phyloP scores from a whole-genome alignment of 1,140 invertebrate genomes.

The Coboldia fuscipes region DNA sequence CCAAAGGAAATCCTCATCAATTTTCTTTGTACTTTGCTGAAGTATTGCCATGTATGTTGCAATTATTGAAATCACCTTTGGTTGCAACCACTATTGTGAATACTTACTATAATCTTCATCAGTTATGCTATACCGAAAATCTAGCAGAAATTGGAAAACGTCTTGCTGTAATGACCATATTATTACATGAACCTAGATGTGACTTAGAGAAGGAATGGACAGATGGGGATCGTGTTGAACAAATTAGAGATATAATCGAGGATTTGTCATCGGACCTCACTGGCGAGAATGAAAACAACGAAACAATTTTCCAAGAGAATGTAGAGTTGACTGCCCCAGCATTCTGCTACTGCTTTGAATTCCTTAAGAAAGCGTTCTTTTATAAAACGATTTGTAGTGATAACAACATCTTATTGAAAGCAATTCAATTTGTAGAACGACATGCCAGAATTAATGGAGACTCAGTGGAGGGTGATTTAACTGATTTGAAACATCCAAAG shows the following conservation, averaged over 20 bases:
- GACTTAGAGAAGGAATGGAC: slow-evolving; percentile 57
- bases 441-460: slow-evolving; percentile 41
- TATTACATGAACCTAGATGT: slow-evolving; percentile 52
- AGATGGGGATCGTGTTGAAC: slow-evolving; percentile 36
- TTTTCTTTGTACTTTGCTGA: slow-evolving; percentile 38
- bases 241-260: slow-evolving; percentile 4
- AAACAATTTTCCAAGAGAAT: slow-evolving; percentile 8
- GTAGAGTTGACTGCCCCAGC: slow-evolving; percentile 40
- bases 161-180: slow-evolving; percentile 43
- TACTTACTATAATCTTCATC: slow-evolving; percentile 33
- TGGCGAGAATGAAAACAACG: slow-evolving; percentile 1
- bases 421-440: slow-evolving; percentile 44
- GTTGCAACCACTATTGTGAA: slow-evolving; percentile 38
- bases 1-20: slow-evolving; percentile 33
- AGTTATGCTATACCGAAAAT: slow-evolving; percentile 25
- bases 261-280: slow-evolving; percentile 8
- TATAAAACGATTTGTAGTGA: slow-evolving; percentile 22
- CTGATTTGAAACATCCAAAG: slow-evolving; percentile 41
- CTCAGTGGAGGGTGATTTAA: slow-evolving; percentile 15
- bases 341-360: slow-evolving; percentile 66
- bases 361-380: slow-evolving; percentile 43
- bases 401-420: slow-evolving; percentile 34
- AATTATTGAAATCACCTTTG: slow-evolving; percentile 40
- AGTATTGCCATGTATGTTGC: slow-evolving; percentile 36
- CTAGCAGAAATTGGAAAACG: slow-evolving; percentile 27